A percentile compares a stretch with the other conserved stretches of the same genome.
These are phyloP conservation scores for Sycobia sp. DNA, from an alignment of 1,140 invertebrate genomes.

Conservation along the genomic window DNA sequence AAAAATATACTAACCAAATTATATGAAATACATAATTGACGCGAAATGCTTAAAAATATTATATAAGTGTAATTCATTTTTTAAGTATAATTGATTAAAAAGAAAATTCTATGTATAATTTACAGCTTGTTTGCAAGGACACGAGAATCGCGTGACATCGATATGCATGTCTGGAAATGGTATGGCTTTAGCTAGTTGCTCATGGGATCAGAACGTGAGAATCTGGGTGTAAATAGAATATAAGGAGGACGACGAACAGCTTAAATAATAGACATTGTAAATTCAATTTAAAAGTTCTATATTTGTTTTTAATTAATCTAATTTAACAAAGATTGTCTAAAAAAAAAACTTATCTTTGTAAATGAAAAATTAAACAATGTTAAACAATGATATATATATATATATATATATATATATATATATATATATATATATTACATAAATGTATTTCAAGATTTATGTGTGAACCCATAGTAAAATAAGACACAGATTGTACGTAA, in stretches of 20 bases:
- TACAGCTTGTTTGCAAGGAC: slow-evolving; percentile 75
- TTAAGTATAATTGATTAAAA: too few relatives aligned
- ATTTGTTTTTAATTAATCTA: slow-evolving; percentile 8
- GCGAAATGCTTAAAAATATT: too few relatives aligned
- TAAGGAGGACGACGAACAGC: neutral
- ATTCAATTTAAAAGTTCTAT: slow-evolving; percentile 5
- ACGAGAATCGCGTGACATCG: slow-evolving; percentile 88
- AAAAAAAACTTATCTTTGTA: neutral
- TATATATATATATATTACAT: too few relatives aligned
- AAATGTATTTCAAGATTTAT: slow-evolving; percentile 7
- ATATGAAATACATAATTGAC: too few relatives aligned
- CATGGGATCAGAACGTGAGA: slow-evolving; percentile 86
- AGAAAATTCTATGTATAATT: too few relatives aligned
- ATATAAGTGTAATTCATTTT: too few relatives aligned
- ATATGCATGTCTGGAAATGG: slow-evolving; percentile 80
- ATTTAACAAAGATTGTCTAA: neutral
- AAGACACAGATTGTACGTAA: slow-evolving; percentile 17
- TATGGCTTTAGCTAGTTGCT: slow-evolving; percentile 82
- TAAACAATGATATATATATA: too few relatives aligned
- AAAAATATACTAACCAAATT: too few relatives aligned
- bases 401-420: too few relatives aligned
- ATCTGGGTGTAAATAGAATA: slow-evolving; percentile 80
- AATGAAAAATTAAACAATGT: too few relatives aligned
- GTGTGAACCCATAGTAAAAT: neutral
- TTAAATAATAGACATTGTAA: neutral